Evolutionary conservation across 2,797 vertebrate species (phyloP).

Genomic region (Paramormyrops hopkinsi): DNA sequence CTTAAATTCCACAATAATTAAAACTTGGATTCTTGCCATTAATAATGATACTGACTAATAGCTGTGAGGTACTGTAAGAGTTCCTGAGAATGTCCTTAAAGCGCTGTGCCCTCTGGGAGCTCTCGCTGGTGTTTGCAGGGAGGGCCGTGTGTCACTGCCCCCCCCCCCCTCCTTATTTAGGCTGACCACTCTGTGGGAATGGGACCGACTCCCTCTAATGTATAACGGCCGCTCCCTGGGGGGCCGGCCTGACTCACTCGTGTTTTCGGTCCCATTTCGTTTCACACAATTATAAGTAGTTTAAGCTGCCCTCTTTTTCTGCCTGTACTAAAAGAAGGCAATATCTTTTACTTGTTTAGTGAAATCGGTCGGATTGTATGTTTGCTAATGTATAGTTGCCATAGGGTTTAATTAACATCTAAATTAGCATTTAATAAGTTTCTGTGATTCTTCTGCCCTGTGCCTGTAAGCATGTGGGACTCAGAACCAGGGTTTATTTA

Average conservation of each 20-base stretch:
- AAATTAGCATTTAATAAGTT: neutral
- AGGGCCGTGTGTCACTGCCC: neutral
- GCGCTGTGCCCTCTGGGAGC: neutral
- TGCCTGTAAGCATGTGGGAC: neutral
- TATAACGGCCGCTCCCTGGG: neutral
- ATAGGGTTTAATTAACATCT: neutral
- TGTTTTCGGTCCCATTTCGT: neutral
- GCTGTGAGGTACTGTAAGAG: neutral
- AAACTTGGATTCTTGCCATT: neutral
- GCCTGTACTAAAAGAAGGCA: neutral
- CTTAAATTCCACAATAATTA: neutral
- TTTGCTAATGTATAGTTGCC: neutral
- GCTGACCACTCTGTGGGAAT: conserved; percentile 23
- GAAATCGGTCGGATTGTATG: neutral
- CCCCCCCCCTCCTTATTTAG: neutral
- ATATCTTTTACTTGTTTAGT: neutral
- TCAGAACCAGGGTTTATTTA: neutral
- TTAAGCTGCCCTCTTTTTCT: neutral
- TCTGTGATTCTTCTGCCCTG: neutral
- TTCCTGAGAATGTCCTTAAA: neutral
- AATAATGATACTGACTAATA: neutral
- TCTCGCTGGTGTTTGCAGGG: neutral
- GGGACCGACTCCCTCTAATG: conserved; percentile 28
- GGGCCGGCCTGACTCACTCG: neutral
- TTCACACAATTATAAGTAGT: neutral